Evolutionary conservation across 2,888 invertebrate genomes (phyloP).

Genomic region (Megaustenia siamemsis): DNA sequence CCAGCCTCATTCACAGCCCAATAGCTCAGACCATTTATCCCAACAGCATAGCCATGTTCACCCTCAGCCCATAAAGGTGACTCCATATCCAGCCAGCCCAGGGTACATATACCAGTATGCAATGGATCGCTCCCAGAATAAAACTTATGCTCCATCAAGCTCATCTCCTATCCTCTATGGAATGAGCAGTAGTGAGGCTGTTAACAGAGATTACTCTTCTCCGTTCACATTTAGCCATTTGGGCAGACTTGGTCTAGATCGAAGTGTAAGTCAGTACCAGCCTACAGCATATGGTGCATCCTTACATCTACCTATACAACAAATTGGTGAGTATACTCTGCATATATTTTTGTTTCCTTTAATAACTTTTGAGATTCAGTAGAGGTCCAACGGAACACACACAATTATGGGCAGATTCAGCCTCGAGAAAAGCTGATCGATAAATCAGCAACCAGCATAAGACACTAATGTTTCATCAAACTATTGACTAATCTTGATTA

Average conservation of each 20-base stretch:
- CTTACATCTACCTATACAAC: slow-evolving; percentile 47
- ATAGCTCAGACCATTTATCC: slow-evolving; percentile 25
- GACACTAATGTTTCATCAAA: no score
- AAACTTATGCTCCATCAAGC: slow-evolving; percentile 23
- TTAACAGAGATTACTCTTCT: slow-evolving; percentile 7
- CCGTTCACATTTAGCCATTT: slow-evolving; percentile 41
- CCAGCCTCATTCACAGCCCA: slow-evolving; percentile 47
- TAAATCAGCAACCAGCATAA: no score
- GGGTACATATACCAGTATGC: slow-evolving; percentile 47
- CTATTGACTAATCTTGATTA: no score
- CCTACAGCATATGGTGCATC: slow-evolving; percentile 16
- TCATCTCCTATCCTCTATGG: slow-evolving; percentile 38
- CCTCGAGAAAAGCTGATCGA: no score
- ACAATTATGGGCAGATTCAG: no score
- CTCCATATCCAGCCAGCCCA: slow-evolving; percentile 33
- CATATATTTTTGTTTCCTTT: not conserved
- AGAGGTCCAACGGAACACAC: no score
- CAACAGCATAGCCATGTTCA: slow-evolving; percentile 26
- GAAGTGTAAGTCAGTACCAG: slow-evolving; percentile 41
- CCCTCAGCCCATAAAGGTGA: slow-evolving; percentile 49
- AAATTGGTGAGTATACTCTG: slow-evolving; percentile 37
- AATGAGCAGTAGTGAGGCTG: slow-evolving; percentile 23
- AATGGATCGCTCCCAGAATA: slow-evolving; percentile 30
- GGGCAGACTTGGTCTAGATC: slow-evolving; percentile 24
- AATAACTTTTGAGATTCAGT: no score